Percentiles rank a stretch among this genome's conserved stretches.
Evolutionary conservation across 2,113 vertebrate genomes (phyloP).

Genomic region (Planiliza haematocheilus): DNA sequence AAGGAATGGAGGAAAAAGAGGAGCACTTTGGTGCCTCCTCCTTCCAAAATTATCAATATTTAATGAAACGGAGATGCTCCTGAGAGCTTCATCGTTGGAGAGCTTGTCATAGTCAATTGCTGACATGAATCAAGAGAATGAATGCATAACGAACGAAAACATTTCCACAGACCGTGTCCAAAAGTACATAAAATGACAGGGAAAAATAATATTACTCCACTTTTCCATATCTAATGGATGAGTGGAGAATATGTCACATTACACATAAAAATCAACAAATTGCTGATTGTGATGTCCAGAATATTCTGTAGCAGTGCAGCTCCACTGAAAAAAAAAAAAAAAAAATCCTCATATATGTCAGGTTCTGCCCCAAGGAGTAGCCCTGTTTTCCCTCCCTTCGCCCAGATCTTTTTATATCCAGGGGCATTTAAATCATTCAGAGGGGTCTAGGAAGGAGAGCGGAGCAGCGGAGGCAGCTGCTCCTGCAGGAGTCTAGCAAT

Average conservation of each 20-base stretch:
- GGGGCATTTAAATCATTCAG: slow-evolving; percentile 77
- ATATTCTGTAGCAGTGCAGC: slow-evolving; percentile 16
- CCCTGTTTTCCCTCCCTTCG: slow-evolving; percentile 46
- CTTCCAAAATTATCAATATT: slow-evolving; percentile 62
- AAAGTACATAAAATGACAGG: background rate
- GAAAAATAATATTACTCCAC: background rate
- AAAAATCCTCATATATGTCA: slow-evolving; percentile 55
- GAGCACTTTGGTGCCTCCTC: slow-evolving; percentile 46
- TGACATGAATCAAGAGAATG: slow-evolving; percentile 13
- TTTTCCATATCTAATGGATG: background rate
- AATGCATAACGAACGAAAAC: slow-evolving; percentile 4
- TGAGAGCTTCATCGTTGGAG: slow-evolving; percentile 35
- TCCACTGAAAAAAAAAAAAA: slow-evolving; percentile 23
- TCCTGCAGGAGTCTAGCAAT: slow-evolving; percentile 42
- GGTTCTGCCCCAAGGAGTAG: slow-evolving; percentile 55
- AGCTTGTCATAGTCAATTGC: slow-evolving; percentile 25
- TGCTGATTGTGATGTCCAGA: background rate
- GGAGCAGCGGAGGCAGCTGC: slow-evolving; percentile 57
- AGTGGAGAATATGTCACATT: background rate
- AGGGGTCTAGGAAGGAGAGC: slow-evolving; percentile 52
- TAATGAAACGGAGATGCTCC: slow-evolving; percentile 53
- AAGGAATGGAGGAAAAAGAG: slow-evolving; percentile 26
- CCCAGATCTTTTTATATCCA: slow-evolving; percentile 69
- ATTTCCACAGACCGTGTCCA: background rate
- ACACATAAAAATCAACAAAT: background rate